A percentile compares a stretch with the other conserved stretches of the same genome.
Conservation (phyloP, 2,113 vertebrate species). For the Ctenodactylus gundi region DNA sequence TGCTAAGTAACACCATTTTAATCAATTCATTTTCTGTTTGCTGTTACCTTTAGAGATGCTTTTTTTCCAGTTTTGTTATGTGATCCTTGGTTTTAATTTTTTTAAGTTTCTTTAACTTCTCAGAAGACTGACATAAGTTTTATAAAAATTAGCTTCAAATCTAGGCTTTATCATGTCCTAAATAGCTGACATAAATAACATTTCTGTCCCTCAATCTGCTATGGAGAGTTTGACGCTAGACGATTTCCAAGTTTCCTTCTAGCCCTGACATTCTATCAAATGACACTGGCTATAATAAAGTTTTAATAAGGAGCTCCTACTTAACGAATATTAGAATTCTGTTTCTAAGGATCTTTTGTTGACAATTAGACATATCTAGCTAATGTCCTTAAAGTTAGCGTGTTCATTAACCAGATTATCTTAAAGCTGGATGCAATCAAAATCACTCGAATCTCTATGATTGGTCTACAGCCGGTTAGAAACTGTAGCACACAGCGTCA, state of each 20-base stretch:
- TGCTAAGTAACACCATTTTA: background rate
- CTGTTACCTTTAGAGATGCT: background rate
- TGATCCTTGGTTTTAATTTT: slow-evolving; percentile 9
- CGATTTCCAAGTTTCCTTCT: background rate
- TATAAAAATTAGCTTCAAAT: background rate
- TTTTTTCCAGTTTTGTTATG: background rate
- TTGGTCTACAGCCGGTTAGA: no score
- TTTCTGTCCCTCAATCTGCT: background rate
- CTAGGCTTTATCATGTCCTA: background rate
- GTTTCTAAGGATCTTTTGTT: background rate
- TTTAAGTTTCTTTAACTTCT: background rate
- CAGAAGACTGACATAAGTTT: background rate
- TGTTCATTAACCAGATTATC: background rate
- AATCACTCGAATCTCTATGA: background rate
- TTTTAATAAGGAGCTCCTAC: background rate
- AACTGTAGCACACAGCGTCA: no score
- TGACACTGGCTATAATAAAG: slow-evolving; percentile 22
- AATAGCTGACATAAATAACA: background rate
- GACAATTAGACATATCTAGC: background rate
- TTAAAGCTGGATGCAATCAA: background rate
- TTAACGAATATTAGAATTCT: slow-evolving; percentile 13
- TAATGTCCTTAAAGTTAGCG: slow-evolving; percentile 28
- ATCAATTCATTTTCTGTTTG: slow-evolving; percentile 17
- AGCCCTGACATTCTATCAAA: background rate
- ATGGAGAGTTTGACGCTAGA: background rate